Conservation (phyloP, 2,888 invertebrate species). For the Melikaiella ostensackeni region DNA sequence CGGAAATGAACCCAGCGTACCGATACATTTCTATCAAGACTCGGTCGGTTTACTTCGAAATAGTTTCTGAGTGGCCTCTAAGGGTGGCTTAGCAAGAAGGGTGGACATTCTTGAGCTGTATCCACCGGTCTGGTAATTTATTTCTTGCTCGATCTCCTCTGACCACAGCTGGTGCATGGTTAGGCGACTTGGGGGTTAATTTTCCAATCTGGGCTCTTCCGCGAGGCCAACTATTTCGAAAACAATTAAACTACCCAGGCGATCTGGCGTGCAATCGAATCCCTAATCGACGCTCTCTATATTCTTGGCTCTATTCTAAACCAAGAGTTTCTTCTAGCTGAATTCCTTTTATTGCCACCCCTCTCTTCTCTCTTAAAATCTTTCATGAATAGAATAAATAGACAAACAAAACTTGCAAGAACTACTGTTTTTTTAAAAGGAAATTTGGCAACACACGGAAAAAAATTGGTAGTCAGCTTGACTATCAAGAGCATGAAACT, state of each 20-base stretch:
- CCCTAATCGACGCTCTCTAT: slow-evolving; percentile 22
- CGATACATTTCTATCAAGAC: slow-evolving; percentile 37
- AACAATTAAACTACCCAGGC: slow-evolving; percentile 36
- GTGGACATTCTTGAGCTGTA: slow-evolving; percentile 46
- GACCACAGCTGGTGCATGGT: slow-evolving; percentile 31
- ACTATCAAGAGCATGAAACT: no score
- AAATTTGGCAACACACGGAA: no score
- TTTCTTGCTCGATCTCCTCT: slow-evolving; percentile 72
- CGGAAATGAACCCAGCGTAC: slow-evolving; percentile 24
- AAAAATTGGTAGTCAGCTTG: no score
- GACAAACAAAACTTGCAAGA: background rate
- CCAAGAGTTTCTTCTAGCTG: background rate
- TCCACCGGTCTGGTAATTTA: slow-evolving; percentile 67
- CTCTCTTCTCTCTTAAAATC: background rate
- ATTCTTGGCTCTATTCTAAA: slow-evolving; percentile 20
- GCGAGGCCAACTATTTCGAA: slow-evolving; percentile 33
- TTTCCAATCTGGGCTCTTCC: slow-evolving; percentile 24
- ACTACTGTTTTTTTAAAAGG: no score
- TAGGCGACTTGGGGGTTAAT: slow-evolving; percentile 29
- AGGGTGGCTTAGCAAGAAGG: slow-evolving; percentile 39
- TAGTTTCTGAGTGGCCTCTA: slow-evolving; percentile 35
- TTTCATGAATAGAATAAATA: background rate
- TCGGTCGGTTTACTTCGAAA: slow-evolving; percentile 25
- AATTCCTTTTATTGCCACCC: background rate
- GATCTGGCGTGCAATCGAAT: slow-evolving; percentile 22